Base-by-base conservation (phyloP, 2,888 invertebrate species). In the Ormyrus rosae region DNA sequence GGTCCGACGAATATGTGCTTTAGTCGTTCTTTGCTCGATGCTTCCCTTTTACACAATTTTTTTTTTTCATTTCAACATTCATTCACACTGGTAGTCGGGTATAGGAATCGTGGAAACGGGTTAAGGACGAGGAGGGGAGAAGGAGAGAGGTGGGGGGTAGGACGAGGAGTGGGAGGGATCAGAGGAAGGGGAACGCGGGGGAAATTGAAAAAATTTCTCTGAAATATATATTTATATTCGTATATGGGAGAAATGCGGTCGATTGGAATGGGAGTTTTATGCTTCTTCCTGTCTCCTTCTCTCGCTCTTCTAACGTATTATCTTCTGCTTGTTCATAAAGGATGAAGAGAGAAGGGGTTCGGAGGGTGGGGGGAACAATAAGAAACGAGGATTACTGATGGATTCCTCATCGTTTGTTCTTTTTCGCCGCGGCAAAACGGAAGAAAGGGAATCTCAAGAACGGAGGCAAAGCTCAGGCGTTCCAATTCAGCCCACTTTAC, bases 1-100 rank as follows among this genome's bases (percentile, higher is more conserved):
- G 87, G 88, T 90, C 88, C 89, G 89, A 89, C 89, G 89, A 89
- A 89, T 88, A 86, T 88, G 88, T 89, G 88, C 87, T 87, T 87
- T 86, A 87, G 86, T 87, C 87, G 87, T 87, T 87, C 86, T 87
- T 86, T 86, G 85, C 86, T 88, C 87, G 86, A 87, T 86, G 87
- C 85, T 87, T 85, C 85, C 85, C 83, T 83, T 84, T 85, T 85
- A 85, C 84, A 84, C 85, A 84, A 85, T 85, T 85, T 78, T 77
- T 81, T 82, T 76, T 83, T 80, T 84, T 71, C 80, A 77, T 81
- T 84, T 85, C 80, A 84, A 86, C 88, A 89, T 89, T 89, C 90
- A 90, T 88, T 90, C 90, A 89, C 86, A 89, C 88, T 89, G 85
- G 87, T 89, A 86, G 85, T 87, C 85, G 86, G 87, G 85, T 86